Conservation (phyloP, 2,888 invertebrate genomes). For the Chesias legatella region DNA sequence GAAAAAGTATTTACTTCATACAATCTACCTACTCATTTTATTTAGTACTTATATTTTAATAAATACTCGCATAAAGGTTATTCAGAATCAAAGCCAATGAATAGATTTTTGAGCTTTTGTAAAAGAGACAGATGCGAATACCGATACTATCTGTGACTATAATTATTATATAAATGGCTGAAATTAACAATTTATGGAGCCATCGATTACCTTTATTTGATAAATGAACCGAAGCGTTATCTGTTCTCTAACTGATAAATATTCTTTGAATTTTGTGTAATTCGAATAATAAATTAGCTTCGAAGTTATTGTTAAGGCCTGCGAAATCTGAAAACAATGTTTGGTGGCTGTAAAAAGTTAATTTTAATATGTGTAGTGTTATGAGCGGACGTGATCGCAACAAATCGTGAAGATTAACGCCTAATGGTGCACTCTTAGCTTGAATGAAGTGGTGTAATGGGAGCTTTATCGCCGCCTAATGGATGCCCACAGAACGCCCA, state of each 20-base stretch:
- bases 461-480: conserved; percentile 58
- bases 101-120: conserved; percentile 10
- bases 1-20: too few species aligned
- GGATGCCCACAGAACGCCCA: conserved; percentile 46
- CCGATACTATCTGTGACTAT: conserved; percentile 41
- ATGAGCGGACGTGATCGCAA: conserved; percentile 41
- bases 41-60: too few species aligned
- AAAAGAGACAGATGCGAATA: conserved; percentile 36
- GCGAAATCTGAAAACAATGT: conserved; percentile 36
- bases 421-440: conserved; percentile 56
- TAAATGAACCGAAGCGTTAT: too few species aligned
- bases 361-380: conserved; percentile 33
- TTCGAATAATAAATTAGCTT: too few species aligned
- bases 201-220: conserved; percentile 56
- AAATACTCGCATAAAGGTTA: too few species aligned
- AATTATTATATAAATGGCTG: conserved; percentile 43
- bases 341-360: conserved; percentile 11
- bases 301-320: too few species aligned
- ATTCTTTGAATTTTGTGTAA: too few species aligned
- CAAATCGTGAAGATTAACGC: conserved; percentile 57
- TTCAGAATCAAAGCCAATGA: background rate
- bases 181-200: conserved; percentile 64
- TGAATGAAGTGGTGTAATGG: conserved; percentile 62
- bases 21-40: too few species aligned
- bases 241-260: too few species aligned